phyloP scores from a whole-genome alignment of 2,797 vertebrate genomes.

The Chelonia mydas region DNA sequence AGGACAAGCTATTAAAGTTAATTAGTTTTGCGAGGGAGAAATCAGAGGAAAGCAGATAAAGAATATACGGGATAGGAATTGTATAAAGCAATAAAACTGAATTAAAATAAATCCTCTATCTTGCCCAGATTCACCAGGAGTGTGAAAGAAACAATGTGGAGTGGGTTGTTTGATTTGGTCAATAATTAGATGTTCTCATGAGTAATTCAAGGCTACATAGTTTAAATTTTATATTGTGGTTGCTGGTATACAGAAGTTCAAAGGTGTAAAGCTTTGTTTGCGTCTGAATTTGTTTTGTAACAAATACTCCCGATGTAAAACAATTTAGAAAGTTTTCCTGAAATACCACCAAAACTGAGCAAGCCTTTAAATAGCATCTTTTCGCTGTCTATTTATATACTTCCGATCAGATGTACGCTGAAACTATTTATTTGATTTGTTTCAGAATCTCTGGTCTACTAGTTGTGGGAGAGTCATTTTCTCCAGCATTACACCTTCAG shows the following conservation, averaged over 20 bases:
- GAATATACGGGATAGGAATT: not conserved
- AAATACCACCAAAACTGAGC: not conserved
- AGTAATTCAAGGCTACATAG: not conserved
- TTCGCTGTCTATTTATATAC: not conserved
- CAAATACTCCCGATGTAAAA: not conserved
- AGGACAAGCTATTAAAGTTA: not conserved
- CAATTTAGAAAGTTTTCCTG: not conserved
- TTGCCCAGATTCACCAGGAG: not conserved
- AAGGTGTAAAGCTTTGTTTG: not conserved
- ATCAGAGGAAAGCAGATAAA: not conserved
- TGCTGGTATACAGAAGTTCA: not conserved
- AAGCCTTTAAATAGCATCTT: not conserved
- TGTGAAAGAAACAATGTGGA: not conserved
- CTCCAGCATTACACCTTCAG: conserved; percentile 92
- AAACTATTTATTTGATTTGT: conserved; percentile 16
- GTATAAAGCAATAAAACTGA: not conserved
- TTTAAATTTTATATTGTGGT: not conserved
- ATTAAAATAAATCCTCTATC: not conserved
- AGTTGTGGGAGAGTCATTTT: conserved; percentile 87
- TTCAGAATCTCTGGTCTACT: conserved; percentile 89
- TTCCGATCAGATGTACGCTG: not conserved
- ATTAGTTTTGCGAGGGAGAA: no score
- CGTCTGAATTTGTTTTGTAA: not conserved
- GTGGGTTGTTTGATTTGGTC: not conserved
- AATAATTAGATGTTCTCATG: not conserved